Evolutionary conservation across 2,797 vertebrate species (phyloP).

Genomic region (Pelobates cultripes): DNA sequence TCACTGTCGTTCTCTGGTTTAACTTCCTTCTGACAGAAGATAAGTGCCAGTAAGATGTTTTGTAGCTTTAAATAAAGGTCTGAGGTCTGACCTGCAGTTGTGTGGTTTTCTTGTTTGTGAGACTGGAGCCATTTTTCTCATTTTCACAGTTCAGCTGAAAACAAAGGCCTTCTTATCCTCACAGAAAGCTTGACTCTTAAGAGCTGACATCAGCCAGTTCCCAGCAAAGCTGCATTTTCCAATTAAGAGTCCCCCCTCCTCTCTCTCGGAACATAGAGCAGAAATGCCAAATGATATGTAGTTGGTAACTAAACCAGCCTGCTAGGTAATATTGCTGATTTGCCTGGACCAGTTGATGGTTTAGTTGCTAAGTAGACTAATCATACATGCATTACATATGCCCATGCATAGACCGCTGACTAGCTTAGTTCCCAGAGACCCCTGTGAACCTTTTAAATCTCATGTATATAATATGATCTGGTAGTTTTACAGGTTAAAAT

Average conservation of each 20-base stretch:
- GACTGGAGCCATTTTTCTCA: conserved; percentile 84
- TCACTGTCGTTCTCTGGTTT: neutral
- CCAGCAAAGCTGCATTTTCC: conserved; percentile 71
- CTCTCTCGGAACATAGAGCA: too few relatives aligned
- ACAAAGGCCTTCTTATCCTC: conserved; percentile 93
- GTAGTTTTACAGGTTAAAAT: too few relatives aligned
- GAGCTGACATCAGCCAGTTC: conserved; percentile 84
- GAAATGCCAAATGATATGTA: too few relatives aligned
- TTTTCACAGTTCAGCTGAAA: conserved; percentile 86
- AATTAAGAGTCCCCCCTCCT: conserved; percentile 67
- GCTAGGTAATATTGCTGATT: too few relatives aligned
- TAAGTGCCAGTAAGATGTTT: conserved; percentile 45
- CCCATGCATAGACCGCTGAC: too few relatives aligned
- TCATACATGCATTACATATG: too few relatives aligned
- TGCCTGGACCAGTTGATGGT: too few relatives aligned
- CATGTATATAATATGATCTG: too few relatives aligned
- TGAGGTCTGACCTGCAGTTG: conserved; percentile 66
- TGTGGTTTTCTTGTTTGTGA: conserved; percentile 79
- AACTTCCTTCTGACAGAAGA: neutral
- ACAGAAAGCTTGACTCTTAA: conserved; percentile 76
- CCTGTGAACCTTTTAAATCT: too few relatives aligned
- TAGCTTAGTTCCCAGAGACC: too few relatives aligned
- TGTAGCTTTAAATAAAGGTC: conserved; percentile 69
- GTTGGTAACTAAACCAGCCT: too few relatives aligned
- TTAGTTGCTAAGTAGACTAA: too few relatives aligned